Percentiles rank a stretch among this genome's conserved stretches.
Conservation (phyloP, 2,888 invertebrate genomes). For the Agriopis marginaria region DNA sequence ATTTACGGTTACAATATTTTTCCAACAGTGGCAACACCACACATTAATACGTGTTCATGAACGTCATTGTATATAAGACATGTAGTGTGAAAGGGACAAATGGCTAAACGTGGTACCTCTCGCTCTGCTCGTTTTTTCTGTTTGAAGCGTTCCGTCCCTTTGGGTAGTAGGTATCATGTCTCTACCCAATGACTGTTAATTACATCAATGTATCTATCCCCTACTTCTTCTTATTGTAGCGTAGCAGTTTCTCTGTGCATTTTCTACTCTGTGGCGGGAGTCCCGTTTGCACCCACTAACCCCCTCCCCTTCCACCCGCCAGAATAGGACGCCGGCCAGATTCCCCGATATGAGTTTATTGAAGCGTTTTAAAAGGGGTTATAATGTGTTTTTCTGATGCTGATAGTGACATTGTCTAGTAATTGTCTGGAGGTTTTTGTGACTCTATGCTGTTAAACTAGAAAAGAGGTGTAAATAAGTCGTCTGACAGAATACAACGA, state of each 20-base stretch:
- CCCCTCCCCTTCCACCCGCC: conserved; percentile 39
- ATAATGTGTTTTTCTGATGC: conserved; percentile 45
- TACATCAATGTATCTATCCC: no score
- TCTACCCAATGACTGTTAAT: no score
- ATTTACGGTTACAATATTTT: no score
- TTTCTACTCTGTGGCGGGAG: background rate
- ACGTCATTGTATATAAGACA: no score
- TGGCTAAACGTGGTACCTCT: no score
- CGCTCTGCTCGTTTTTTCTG: no score
- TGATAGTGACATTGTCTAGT: conserved; percentile 38
- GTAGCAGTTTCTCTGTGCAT: background rate
- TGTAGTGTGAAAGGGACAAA: no score
- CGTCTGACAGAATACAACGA: background rate
- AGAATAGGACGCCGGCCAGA: conserved; percentile 63
- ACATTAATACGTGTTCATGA: no score
- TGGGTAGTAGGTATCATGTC: no score
- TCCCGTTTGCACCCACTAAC: conserved; percentile 11
- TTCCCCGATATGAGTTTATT: conserved; percentile 61
- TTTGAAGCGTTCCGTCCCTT: no score
- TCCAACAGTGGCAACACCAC: no score
- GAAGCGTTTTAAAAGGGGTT: conserved; percentile 55
- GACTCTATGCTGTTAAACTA: conserved; percentile 1
- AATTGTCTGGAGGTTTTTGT: conserved; percentile 26
- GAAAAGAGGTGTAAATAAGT: background rate
- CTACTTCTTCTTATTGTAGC: no score